Conservation (phyloP, 2,888 invertebrate species). For the Neuroscelio doddi region DNA sequence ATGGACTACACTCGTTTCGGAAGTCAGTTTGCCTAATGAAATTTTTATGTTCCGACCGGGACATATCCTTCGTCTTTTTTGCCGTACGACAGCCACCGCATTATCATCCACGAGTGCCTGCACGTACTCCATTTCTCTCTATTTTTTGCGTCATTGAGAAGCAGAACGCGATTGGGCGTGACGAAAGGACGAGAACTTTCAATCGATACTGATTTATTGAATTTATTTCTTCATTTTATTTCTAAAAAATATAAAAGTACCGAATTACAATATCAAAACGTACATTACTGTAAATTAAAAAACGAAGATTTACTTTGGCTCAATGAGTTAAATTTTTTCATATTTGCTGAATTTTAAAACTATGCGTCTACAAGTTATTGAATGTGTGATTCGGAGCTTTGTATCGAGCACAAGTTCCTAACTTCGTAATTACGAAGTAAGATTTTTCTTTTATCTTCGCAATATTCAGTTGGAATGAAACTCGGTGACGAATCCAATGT, state of each 20-base stretch:
- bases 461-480: conserved; percentile 29
- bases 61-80: conserved; percentile 45
- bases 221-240: background rate
- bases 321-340: too few species aligned
- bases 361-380: conserved; percentile 37
- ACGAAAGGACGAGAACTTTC: conserved; percentile 27
- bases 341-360: conserved; percentile 29
- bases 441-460: conserved; percentile 38
- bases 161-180: conserved; percentile 36
- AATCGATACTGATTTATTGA: conserved; percentile 25
- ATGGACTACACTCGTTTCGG: conserved; percentile 47
- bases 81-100: conserved; percentile 37
- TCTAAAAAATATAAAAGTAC: too few species aligned
- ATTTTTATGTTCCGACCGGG: conserved; percentile 57
- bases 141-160: conserved; percentile 45
- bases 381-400: conserved; percentile 36
- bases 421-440: conserved; percentile 40
- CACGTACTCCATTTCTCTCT: conserved; percentile 41
- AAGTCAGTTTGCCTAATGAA: conserved; percentile 60
- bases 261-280: background rate
- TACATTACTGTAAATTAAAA: background rate
- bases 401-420: conserved; percentile 40
- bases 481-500: conserved; percentile 37
- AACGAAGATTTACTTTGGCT: conserved; percentile 1
- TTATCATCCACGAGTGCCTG: conserved; percentile 52